Evolutionary conservation across 1,140 invertebrate species (phyloP), one percentile per base, ranked within the genome.

Genomic region (Drosophila willistoni): DNA sequence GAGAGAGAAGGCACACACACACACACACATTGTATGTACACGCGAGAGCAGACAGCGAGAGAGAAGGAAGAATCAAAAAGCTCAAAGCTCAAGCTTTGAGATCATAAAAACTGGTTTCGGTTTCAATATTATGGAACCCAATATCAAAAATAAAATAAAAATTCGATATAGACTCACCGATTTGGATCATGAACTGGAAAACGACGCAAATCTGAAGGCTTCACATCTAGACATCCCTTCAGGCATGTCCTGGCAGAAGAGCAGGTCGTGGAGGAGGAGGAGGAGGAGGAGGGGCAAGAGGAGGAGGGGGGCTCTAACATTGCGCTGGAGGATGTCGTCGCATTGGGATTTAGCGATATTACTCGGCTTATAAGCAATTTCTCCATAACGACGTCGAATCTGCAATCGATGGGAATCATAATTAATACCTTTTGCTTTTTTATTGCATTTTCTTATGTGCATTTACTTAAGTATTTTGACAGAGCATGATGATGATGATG

Each of bases 131-230:
- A 62, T 41, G 10, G 12, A 39, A 39, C 36, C 36, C 13, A 13
- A 39, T 39, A 39, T 39, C 12, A 17, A 7, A 68, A n/a, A 61
- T 22, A 36, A 22, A 33, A 17, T 9, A 19, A 22, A 36, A 22
- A 2, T n/a, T n/a, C 17, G 5, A 33, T 61, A 62, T 22, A 54
- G 29, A 68, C 83, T 84, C 29, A 87, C 83, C 83, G 84, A 61
- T 59, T 42, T 17, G n/a, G 10, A 64, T 87, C 83, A 51, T 87
- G 80, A 7, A 84, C 64, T 44, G 83, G 83, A 68, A 87, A 87
- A 7, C 84, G 84, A 34, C 83, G 85, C 44, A 87, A 39, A 34
- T 87, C 83, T 14, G 55, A 42, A n/a, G 75, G 42, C 7, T 59
- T 71, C 0, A 63, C 57, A 57, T 64, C 73, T 34, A 56, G 36